phyloP scores from a whole-genome alignment of 1,140 invertebrate genomes.

The Delia radicum region DNA sequence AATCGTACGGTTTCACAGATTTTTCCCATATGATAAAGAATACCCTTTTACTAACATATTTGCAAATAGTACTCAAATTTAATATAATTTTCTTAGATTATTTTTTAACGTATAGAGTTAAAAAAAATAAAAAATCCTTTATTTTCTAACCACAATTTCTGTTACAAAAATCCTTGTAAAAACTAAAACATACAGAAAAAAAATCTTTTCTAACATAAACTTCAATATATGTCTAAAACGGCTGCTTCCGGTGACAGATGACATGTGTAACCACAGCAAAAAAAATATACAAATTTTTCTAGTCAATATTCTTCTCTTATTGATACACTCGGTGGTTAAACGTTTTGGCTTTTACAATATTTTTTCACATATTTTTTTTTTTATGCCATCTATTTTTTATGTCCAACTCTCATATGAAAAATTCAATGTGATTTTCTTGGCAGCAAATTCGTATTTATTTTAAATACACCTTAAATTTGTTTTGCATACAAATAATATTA shows the following conservation, averaged over 20 bases:
- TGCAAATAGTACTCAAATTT: too few relatives aligned
- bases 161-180: background rate
- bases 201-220: conserved; percentile 2
- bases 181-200: background rate
- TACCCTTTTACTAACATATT: too few relatives aligned
- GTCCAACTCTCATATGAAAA: background rate
- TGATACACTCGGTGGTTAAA: conserved; percentile 13
- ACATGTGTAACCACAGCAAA: conserved; percentile 21
- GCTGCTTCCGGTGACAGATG: conserved; percentile 22
- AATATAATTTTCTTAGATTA: too few relatives aligned
- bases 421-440: conserved; percentile 3
- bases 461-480: conserved; percentile 16
- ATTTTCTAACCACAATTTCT: background rate
- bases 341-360: background rate
- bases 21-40: too few relatives aligned
- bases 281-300: conserved; percentile 9
- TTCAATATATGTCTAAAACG: conserved; percentile 22
- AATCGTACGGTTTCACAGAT: too few relatives aligned
- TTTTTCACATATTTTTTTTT: background rate
- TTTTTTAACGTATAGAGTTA: too few relatives aligned
- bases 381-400: background rate
- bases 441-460: background rate
- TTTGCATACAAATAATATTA: background rate
- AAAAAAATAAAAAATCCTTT: too few relatives aligned
- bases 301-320: conserved; percentile 13